Conservation (phyloP, 2,888 invertebrate species). For the Elysia crispata region DNA sequence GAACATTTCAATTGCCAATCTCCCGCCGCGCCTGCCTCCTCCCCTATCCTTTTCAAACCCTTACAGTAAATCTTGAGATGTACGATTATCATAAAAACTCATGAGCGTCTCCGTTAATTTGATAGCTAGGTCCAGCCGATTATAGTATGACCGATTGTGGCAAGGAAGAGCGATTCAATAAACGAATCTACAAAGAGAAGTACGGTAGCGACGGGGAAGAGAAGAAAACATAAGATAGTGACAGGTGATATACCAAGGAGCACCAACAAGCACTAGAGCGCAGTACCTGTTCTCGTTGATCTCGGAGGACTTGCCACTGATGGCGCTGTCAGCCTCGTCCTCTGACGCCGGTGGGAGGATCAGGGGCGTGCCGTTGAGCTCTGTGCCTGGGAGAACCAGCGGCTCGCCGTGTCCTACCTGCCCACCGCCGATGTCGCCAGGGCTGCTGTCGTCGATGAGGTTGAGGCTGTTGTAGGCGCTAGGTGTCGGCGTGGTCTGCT, state of each 20-base stretch:
- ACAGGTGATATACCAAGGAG: too few relatives aligned
- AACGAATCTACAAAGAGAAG: neutral
- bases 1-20: too few relatives aligned
- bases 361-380: constrained; percentile 45
- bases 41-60: too few relatives aligned
- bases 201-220: neutral
- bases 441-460: constrained; percentile 40
- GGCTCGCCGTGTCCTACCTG: constrained; percentile 76
- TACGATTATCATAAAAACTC: too few relatives aligned
- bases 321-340: constrained; percentile 78
- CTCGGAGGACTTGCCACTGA: constrained; percentile 70
- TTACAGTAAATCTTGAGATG: too few relatives aligned
- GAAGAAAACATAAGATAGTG: neutral
- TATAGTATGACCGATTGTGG: too few relatives aligned
- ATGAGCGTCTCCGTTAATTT: too few relatives aligned
- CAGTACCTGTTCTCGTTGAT: constrained; percentile 58
- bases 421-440: constrained; percentile 47
- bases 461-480: constrained; percentile 13
- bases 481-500: neutral
- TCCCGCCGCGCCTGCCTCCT: too few relatives aligned
- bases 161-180: too few relatives aligned
- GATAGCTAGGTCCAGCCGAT: too few relatives aligned
- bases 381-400: constrained; percentile 56
- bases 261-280: neutral
- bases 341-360: constrained; percentile 54